A percentile compares a stretch with the other conserved stretches of the same genome.
Evolutionary conservation across 2,797 vertebrate genomes (phyloP).

Genomic region (Sciurus vulgaris): DNA sequence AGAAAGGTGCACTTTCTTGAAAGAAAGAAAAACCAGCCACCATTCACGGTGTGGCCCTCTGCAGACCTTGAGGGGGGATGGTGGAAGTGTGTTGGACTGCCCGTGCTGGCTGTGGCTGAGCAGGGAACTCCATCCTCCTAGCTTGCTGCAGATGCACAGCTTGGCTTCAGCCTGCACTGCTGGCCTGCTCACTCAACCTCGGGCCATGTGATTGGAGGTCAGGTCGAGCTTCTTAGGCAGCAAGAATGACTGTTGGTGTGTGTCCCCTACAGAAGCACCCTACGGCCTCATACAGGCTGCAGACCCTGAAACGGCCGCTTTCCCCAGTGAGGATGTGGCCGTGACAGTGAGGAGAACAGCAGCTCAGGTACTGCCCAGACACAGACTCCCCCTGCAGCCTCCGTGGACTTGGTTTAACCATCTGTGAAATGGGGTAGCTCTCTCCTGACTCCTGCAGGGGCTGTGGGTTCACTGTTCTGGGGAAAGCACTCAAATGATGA

Average conservation of each 20-base stretch:
- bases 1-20: background rate
- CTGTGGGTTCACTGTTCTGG: too few species aligned
- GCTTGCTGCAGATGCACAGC: fast-evolving
- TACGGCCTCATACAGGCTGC: background rate
- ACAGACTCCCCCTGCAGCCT: background rate
- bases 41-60: background rate
- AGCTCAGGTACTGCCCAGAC: background rate
- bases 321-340: background rate
- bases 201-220: fast-evolving
- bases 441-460: background rate
- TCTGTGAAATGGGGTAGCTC: background rate
- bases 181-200: background rate
- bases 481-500: background rate
- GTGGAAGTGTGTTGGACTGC: fast-evolving
- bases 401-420: background rate
- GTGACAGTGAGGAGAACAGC: too few species aligned
- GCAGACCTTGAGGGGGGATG: too few species aligned
- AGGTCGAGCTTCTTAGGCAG: background rate
- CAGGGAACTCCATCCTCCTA: background rate
- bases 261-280: too few species aligned
- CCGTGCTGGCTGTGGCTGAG: too few species aligned
- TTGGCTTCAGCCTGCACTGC: background rate
- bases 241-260: background rate
- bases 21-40: background rate
- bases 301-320: too few species aligned